A percentile compares a stretch with the other conserved stretches of the same genome.
phyloP scores from a whole-genome alignment of 1,140 invertebrate genomes.

The Hirudo medicinalis region DNA sequence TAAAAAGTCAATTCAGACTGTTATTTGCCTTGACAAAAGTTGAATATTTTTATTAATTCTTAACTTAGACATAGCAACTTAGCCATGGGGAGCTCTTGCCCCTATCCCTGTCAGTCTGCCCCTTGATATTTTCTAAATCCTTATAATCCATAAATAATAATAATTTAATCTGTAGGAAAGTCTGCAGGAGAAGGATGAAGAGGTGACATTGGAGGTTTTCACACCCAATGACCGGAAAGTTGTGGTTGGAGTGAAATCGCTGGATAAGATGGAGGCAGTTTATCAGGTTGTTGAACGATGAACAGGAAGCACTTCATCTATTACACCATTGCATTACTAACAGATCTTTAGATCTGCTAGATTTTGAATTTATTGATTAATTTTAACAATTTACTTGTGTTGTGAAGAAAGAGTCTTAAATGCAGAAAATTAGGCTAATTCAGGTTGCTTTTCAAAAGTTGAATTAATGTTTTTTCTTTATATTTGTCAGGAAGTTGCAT shows the following conservation, averaged over 20 bases:
- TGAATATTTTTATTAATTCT: background rate
- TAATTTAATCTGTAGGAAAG: too few relatives aligned
- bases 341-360: background rate
- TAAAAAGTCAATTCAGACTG: too few relatives aligned
- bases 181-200: conserved; percentile 10
- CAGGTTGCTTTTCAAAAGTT: background rate
- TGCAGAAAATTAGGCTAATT: background rate
- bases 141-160: too few relatives aligned
- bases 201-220: background rate
- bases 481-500: background rate
- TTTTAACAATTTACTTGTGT: background rate
- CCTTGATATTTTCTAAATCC: too few relatives aligned
- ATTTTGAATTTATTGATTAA: background rate
- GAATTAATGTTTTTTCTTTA: background rate
- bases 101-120: too few relatives aligned
- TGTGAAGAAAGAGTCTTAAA: background rate
- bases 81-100: too few relatives aligned
- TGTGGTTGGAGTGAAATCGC: background rate
- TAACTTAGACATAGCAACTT: too few relatives aligned
- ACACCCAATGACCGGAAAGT: background rate
- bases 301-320: background rate
- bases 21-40: too few relatives aligned
- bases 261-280: background rate
- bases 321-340: background rate
- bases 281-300: background rate